phyloP scores from a whole-genome alignment of 2,888 invertebrate species.

The Cephus sareptanus region DNA sequence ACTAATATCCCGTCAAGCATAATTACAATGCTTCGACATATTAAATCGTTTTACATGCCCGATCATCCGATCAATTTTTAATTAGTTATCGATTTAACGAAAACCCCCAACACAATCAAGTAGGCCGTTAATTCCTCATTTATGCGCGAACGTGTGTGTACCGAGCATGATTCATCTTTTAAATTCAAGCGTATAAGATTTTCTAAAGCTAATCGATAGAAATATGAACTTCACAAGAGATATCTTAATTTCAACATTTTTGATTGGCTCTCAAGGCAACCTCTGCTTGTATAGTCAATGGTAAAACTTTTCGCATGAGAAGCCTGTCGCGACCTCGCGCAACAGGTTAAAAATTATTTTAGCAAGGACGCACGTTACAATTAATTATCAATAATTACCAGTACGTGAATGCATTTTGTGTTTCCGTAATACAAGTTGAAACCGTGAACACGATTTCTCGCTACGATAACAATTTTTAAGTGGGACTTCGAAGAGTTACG shows the following conservation, averaged over 20 bases:
- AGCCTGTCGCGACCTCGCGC: conserved; percentile 33
- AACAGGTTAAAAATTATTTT: conserved; percentile 51
- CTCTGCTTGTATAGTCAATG: background rate
- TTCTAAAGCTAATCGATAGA: background rate
- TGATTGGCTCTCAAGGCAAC: background rate
- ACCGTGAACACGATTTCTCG: background rate
- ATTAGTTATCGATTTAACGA: background rate
- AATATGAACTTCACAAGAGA: background rate
- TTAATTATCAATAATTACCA: conserved; percentile 29
- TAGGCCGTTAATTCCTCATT: background rate
- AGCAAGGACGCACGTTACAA: conserved; percentile 48
- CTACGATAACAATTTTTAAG: background rate
- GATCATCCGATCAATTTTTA: background rate
- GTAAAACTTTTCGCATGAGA: conserved; percentile 1
- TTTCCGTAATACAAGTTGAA: background rate
- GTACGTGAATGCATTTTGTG: background rate
- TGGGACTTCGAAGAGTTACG: background rate
- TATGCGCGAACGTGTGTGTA: background rate
- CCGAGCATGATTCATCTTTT: background rate
- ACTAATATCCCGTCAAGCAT: background rate
- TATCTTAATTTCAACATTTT: background rate
- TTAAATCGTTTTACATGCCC: too few species aligned
- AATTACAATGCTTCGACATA: background rate
- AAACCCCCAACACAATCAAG: background rate
- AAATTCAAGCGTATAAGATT: background rate